These are phyloP conservation scores for Echinops telfairi DNA, from an alignment of 2,113 vertebrate species.

Conservation along the genomic window DNA sequence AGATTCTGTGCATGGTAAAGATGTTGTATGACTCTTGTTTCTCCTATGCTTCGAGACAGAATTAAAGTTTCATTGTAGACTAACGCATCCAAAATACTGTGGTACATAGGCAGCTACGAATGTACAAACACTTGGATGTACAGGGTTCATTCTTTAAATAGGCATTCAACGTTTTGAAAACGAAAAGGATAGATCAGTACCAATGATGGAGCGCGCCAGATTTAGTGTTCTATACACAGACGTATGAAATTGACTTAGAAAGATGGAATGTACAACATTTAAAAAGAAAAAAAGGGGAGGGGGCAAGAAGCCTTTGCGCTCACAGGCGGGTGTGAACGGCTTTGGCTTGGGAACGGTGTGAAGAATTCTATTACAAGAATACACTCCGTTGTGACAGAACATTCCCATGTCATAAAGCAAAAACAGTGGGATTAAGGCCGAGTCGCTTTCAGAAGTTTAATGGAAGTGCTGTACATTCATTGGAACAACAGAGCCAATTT, in stretches of 20 bases:
- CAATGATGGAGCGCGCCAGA: conserved; percentile 81
- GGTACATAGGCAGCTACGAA: conserved; percentile 87
- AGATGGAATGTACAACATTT: conserved; percentile 89
- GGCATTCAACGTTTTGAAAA: conserved; percentile 83
- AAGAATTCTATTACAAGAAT: conserved; percentile 76
- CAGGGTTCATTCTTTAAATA: conserved; percentile 87
- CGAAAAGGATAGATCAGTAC: conserved; percentile 75
- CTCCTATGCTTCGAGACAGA: conserved; percentile 88
- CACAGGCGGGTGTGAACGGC: conserved; percentile 77
- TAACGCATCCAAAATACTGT: conserved; percentile 89
- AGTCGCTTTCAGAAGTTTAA: conserved; percentile 86
- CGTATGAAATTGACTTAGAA: conserved; percentile 79
- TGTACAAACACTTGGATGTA: conserved; percentile 84
- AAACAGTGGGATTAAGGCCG: conserved; percentile 87
- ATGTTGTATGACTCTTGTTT: conserved; percentile 86
- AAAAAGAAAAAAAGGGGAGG: conserved; percentile 29
- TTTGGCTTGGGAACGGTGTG: conserved; percentile 72
- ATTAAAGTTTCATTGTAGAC: conserved; percentile 85
- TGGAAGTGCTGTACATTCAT: conserved; percentile 87
- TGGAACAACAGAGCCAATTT: conserved; percentile 78
- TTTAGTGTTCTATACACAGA: conserved; percentile 84
- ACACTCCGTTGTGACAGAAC: conserved; percentile 78
- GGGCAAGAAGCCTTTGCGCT: conserved; percentile 58
- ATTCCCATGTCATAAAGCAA: conserved; percentile 86
- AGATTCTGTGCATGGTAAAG: conserved; percentile 86